Evolutionary conservation across 23 tunicate species (phyloP), one percentile per base, ranked within the genome.

Genomic region (Clavelina lepadiformis): DNA sequence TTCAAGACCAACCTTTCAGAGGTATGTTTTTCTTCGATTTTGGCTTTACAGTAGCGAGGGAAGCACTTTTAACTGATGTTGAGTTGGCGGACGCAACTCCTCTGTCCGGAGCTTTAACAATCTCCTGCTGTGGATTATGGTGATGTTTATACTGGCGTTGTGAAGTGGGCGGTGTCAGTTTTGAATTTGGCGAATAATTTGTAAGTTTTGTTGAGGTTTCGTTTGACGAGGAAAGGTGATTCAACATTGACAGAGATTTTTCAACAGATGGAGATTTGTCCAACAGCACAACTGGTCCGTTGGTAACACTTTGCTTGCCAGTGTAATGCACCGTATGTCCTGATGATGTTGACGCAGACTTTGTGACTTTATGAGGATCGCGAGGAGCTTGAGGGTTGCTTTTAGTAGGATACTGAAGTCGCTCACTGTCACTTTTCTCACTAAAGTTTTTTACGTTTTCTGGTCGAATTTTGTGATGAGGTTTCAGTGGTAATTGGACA

Each of bases 51-150:
- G 46, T 22, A 34, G 61, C 29, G 22, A 25, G 24, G 27, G 2
- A 24, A 19, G 30, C 23, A 34, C 3, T 56, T 34, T 32, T 61
- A 3, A 1, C 31, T 61, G 28, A 27, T 33, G 45, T 15, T 33
- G 13, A 15, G 29, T 15, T 18, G 22, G 5, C 31, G 13, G 11
- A 33, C 22, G 24, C 67, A 2, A 29, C 2, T 19, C 45, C 68
- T 46, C 78, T 61, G 34, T 73, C 78, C 25, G 65, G 38, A 23
- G 78, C 22, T 33, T 73, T 73, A 2, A 73, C 68, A 28, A 73
- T 47, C 22, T 60, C 78, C 28, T 45, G 2, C 28, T 73, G 68
- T 2, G 78, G 78, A 28, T 73, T 60, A 28, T 73, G 68, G 61
- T 73, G 61, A 25, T 71, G 76, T 19, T 56, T 71, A 15, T 56